These are phyloP conservation scores for Avahi laniger DNA, from an alignment of 2,797 vertebrate genomes.

Conservation along the genomic window DNA sequence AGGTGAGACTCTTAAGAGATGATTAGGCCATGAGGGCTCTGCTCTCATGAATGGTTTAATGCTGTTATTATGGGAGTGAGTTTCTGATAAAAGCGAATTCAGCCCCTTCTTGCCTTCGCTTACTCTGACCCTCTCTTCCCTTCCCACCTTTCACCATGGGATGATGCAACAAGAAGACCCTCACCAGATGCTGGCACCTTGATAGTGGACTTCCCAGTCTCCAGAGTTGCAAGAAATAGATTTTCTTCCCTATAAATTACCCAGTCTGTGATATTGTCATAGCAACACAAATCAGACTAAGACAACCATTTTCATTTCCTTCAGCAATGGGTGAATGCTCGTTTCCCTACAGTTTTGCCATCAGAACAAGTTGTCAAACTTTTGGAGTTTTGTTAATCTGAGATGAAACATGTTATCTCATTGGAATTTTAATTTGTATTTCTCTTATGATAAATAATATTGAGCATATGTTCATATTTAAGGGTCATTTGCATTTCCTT, in stretches of 20 bases:
- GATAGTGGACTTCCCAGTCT: neutral
- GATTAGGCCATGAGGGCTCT: neutral
- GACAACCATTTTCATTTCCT: neutral
- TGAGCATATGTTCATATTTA: neutral
- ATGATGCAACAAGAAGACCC: neutral
- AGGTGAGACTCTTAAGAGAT: neutral
- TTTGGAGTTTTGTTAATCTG: neutral
- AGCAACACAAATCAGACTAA: neutral
- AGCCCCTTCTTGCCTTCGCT: neutral
- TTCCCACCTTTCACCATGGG: neutral
- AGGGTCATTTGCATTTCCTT: neutral
- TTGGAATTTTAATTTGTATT: neutral
- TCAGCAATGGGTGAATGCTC: neutral
- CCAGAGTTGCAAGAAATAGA: neutral
- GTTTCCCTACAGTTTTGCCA: neutral
- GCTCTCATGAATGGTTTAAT: neutral
- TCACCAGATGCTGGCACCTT: neutral
- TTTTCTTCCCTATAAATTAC: neutral
- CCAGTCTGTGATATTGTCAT: neutral
- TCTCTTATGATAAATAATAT: neutral
- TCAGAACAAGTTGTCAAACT: neutral
- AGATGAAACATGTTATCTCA: neutral
- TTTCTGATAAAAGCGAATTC: neutral
- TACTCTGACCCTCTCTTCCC: neutral
- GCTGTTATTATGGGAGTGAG: neutral